Base-by-base conservation (phyloP, 2,797 vertebrate genomes). In the Molossus molossus region DNA sequence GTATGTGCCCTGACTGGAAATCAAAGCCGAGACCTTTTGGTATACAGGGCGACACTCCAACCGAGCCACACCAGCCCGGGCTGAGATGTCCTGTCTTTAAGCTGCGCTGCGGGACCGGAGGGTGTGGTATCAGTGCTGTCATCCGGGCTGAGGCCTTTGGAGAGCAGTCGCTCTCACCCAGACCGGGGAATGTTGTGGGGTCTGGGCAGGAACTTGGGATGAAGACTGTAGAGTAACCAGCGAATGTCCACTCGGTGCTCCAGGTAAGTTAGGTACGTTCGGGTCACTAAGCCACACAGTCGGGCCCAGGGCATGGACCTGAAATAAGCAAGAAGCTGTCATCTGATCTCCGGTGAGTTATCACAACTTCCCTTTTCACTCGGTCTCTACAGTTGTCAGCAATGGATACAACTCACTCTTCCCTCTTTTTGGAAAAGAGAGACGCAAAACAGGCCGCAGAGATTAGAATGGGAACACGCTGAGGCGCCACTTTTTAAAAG, bases 101-200 rank as follows among this genome's bases (percentile, higher is more conserved):
- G 7, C 57, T 29, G 11, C 33, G 6, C 18, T 15, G 15, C 9
- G 21, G 84, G 79, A 45, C 62, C 17, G 7, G 0, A 20, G 33
- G 33, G 25, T 6, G 1, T 8, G n/a, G 10, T 0, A 2, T 21
- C 3, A n/a, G 0, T 1, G 5, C 1, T 9, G 7, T 12, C 45
- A 33, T 25, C 69, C 48, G 10, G 72, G 33, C n/a, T 18, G 2
- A 23, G 0, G 82, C 37, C 29, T n/a, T n/a, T 3, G 1, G 17
- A 27, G 21, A 12, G 13, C 37, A 20, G 4, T 37, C 58, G 27
- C 40, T 11, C 25, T 45, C 7, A 5, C 83, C n/a, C 2, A 37
- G 76, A 70, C 37, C 58, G 8, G 29, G 40, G n/a, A 2, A 25
- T 15, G 60, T 40, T 75, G 27, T 37, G 17, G 55, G 55, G 27